Percentiles rank a stretch among this genome's conserved stretches.
Evolutionary conservation across 2,888 invertebrate species (phyloP).

Genomic region (Oxytorus armatus): DNA sequence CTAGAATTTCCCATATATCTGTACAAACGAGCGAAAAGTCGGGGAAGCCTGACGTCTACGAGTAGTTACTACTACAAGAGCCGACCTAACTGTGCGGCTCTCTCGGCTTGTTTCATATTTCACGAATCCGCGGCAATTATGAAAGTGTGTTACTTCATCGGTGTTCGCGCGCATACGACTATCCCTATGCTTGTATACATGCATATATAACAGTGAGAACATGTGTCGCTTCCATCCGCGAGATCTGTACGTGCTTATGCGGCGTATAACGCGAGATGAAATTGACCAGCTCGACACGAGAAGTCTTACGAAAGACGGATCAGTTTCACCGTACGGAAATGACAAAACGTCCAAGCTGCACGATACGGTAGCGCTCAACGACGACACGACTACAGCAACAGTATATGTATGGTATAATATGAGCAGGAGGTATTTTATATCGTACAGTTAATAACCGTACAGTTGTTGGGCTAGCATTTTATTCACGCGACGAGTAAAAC

Average conservation of each 20-base stretch:
- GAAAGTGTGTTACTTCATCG: constrained; percentile 77
- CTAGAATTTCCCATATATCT: not conserved
- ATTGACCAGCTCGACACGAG: constrained; percentile 1
- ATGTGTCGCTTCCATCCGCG: constrained; percentile 74
- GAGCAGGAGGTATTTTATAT: not conserved
- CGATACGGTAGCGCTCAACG: constrained; percentile 68
- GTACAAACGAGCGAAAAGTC: constrained; percentile 26
- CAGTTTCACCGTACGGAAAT: constrained; percentile 21
- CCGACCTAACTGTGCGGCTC: constrained; percentile 4
- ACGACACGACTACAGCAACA: constrained; percentile 32
- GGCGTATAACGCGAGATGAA: constrained; percentile 28
- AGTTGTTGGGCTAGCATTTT: constrained; percentile 6
- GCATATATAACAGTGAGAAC: constrained; percentile 74
- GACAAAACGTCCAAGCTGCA: constrained; percentile 28
- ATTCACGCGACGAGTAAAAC: not conserved
- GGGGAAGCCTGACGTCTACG: constrained; percentile 21
- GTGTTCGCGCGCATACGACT: not conserved
- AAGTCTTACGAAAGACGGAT: constrained; percentile 4
- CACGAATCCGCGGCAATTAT: constrained; percentile 76
- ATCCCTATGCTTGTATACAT: constrained; percentile 1
- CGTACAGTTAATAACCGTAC: constrained; percentile 6
- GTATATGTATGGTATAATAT: not conserved
- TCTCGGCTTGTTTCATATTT: constrained; percentile 49
- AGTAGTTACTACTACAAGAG: not conserved
- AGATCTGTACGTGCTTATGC: constrained; percentile 1